A percentile compares a stretch with the other conserved stretches of the same genome.
Conservation (phyloP, 1,140 invertebrate species). For the Drosophila insularis region DNA sequence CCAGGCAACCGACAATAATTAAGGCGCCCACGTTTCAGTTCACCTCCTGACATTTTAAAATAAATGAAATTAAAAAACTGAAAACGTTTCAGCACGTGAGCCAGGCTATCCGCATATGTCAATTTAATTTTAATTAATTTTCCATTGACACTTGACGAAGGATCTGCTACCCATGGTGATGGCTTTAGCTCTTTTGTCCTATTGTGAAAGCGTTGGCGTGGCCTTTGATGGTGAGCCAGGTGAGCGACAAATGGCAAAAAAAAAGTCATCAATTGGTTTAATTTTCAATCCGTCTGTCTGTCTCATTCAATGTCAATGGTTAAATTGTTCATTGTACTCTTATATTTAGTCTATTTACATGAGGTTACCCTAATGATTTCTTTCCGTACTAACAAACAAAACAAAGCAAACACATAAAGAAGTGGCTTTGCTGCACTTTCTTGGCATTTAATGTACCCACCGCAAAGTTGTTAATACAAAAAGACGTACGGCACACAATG, state of each 20-base stretch:
- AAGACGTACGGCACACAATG: slow-evolving; percentile 19
- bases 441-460: neutral
- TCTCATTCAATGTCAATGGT: neutral
- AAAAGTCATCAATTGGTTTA: slow-evolving; percentile 30
- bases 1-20: slow-evolving; percentile 42
- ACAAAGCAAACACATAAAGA: neutral
- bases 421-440: slow-evolving; percentile 22
- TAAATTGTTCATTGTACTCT: neutral
- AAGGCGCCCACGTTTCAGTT: slow-evolving; percentile 17
- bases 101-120: slow-evolving; percentile 15
- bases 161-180: slow-evolving; percentile 24
- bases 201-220: neutral
- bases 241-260: neutral
- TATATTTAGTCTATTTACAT: neutral
- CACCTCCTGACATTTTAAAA: slow-evolving; percentile 43
- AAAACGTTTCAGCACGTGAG: slow-evolving; percentile 26
- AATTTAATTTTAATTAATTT: slow-evolving; percentile 55
- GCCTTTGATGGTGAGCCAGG: neutral
- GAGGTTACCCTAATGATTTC: neutral
- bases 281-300: neutral
- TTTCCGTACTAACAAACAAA: neutral
- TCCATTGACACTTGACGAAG: slow-evolving; percentile 54
- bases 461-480: slow-evolving; percentile 4
- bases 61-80: slow-evolving; percentile 38
- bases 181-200: slow-evolving; percentile 1